Percentiles rank a stretch among this genome's conserved stretches.
Conservation (phyloP, 2,888 invertebrate genomes). For the Digitonthophagus gazella region DNA sequence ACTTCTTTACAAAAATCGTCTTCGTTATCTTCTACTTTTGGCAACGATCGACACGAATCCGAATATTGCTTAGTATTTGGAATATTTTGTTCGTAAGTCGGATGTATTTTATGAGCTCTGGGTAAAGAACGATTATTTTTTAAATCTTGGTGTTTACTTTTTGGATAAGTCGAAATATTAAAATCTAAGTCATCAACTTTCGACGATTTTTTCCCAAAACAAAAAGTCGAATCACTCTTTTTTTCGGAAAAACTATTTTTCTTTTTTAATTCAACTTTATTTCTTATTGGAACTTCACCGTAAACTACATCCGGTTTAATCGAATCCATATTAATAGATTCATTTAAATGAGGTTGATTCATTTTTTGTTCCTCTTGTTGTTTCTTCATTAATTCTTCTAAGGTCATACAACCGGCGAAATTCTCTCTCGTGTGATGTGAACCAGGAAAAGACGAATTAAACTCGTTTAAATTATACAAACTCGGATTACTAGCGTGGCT, state of each 20-base stretch:
- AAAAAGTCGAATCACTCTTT: slow-evolving; percentile 40
- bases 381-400: slow-evolving; percentile 78
- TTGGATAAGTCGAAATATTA: slow-evolving; percentile 44
- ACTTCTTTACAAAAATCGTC: slow-evolving; percentile 52
- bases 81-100: slow-evolving; percentile 28
- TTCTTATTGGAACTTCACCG: slow-evolving; percentile 49
- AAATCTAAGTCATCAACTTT: slow-evolving; percentile 34
- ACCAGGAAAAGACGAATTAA: slow-evolving; percentile 39
- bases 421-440: slow-evolving; percentile 56
- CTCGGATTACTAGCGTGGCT: slow-evolving; percentile 73
- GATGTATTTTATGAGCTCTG: slow-evolving; percentile 42
- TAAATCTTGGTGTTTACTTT: slow-evolving; percentile 37
- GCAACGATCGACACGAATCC: slow-evolving; percentile 32
- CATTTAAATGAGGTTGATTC: slow-evolving; percentile 41
- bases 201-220: slow-evolving; percentile 48
- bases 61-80: slow-evolving; percentile 31
- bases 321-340: slow-evolving; percentile 39
- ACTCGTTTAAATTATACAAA: slow-evolving; percentile 60
- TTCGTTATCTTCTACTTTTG: slow-evolving; percentile 36
- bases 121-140: slow-evolving; percentile 46
- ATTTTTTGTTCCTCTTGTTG: slow-evolving; percentile 70
- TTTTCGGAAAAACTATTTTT: slow-evolving; percentile 39
- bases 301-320: slow-evolving; percentile 60
- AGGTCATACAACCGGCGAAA: slow-evolving; percentile 67
- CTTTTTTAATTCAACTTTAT: slow-evolving; percentile 27